These are phyloP conservation scores for Amphipoea lucens DNA, from an alignment of 2,888 invertebrate genomes.

Conservation along the genomic window DNA sequence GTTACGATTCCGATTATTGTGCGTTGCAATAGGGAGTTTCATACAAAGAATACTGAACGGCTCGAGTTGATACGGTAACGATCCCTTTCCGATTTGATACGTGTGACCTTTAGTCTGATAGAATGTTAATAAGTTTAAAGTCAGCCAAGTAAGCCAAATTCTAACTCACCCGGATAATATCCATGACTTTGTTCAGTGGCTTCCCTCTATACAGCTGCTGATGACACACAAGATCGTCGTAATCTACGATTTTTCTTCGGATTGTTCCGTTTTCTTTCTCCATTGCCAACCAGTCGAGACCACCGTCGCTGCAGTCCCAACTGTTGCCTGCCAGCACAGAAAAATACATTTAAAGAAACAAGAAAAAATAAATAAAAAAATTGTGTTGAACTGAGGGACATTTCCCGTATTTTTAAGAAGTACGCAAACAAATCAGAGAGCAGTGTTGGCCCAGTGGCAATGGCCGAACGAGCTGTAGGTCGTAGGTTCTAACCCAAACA, in stretches of 20 bases:
- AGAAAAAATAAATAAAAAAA: too few relatives aligned
- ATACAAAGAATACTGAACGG: too few relatives aligned
- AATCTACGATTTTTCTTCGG: constrained; percentile 88
- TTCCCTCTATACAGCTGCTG: constrained; percentile 91
- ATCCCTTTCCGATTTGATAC: too few relatives aligned
- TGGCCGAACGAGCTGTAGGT: too few relatives aligned
- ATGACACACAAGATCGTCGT: constrained; percentile 90
- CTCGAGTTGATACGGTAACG: too few relatives aligned
- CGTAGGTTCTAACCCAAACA: too few relatives aligned
- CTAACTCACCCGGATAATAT: constrained; percentile 91
- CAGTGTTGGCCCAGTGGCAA: too few relatives aligned
- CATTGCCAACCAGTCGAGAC: constrained; percentile 92
- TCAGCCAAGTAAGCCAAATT: too few relatives aligned
- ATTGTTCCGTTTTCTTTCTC: constrained; percentile 86
- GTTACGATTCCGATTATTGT: too few relatives aligned
- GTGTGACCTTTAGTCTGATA: not conserved
- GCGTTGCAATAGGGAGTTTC: too few relatives aligned
- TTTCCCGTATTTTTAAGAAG: not conserved
- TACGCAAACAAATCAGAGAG: not conserved
- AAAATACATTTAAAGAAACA: not conserved
- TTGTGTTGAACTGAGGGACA: not conserved
- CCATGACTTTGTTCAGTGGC: constrained; percentile 91
- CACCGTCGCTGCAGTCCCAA: constrained; percentile 92
- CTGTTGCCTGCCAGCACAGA: constrained; percentile 89
- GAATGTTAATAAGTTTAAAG: not conserved